Base-by-base conservation (phyloP, 2,888 invertebrate genomes). In the Xanthia togata region DNA sequence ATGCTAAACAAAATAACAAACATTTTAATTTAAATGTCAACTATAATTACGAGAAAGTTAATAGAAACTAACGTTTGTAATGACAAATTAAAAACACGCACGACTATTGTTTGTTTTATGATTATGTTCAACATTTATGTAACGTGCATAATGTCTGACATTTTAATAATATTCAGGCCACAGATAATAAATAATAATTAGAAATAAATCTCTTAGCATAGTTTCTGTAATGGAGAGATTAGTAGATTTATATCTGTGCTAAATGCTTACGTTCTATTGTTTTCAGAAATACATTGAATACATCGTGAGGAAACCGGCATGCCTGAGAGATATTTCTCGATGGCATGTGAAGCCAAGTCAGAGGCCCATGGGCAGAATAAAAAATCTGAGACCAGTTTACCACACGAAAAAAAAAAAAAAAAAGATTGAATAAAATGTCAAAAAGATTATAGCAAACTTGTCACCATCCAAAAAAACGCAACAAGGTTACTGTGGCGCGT, bases 1-100 rank as follows among this genome's bases (percentile, higher is more conserved):
- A 60, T 44, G n/a, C 47, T 38, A 50, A 71, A 63, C 11, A n/a
- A 73, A 79, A 64, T 63, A 35, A 31, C 23, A 47, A 65, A 69
- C 35, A 44, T 77, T 55, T n/a, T 0, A 62, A 59, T 44, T 11
- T 6, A 76, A 80, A 76, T 70, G 76, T 26, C 77, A 76, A 57
- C 38, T 53, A 20, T 70, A 70, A 80, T 80, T 82, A 77, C 0
- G 44, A 60, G 79, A 72, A 83, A 78, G 72, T 55, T 50, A 69
- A 78, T 60, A 41, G 17, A 78, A 82, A 82, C 35, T n/a, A 12
- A 53, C 31, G 20, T 62, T 62, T 31, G 63, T 62, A 77, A 82
- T 67, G 60, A 57, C 67, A 71, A 78, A 78, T 71, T 78, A 72
- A 65, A 55, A 55, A 14, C 59, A 62, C 44, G 70, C 80, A 69